Evolutionary conservation across 1,140 invertebrate genomes (phyloP), one percentile per base, ranked within the genome.

Genomic region (Spodoptera frugiperda): DNA sequence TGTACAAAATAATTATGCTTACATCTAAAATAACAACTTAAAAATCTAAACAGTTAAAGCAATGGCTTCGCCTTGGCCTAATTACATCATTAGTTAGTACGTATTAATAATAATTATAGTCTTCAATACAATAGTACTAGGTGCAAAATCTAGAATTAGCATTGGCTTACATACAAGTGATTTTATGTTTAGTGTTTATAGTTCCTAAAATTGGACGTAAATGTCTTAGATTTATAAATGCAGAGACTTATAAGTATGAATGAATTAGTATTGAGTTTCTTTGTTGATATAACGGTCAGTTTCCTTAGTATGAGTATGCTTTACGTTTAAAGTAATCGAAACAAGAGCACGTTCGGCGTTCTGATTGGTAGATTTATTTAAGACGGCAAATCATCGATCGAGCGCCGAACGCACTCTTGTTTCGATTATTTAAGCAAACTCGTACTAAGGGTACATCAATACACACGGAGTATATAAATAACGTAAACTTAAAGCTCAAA

Each of bases 1-100:
- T 84, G 82, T 82, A 80, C 78, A 80, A 82, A 83, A 83, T 81
- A 85, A 70, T 46, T 83, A 78, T 76, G 75, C 82, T 84, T 88
- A 88, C 77, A 75, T 77, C 80, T 89, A 89, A 21, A 70, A 48
- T 73, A 78, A 78, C 57, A 78, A 74, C 67, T 74, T 74, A 78
- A 15, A 63, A 68, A 2, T 25, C 33, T 63, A 74, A 30, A 74
- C 39, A 39, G 55, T 78, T 74, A 77, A 77, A 78, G 77, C 71
- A 67, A 71, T 71, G 73, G 79, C 79, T 81, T 78, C 44, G 55
- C 55, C 57, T 67, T 77, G 70, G 70, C 70, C 70, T 72, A 59
- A 61, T 73, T 73, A 71, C 48, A 65, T 46, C 17, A 17, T 51
- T n/a, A 71, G 5, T 33, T 55, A n/a, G n/a, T n/a, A n/a, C n/a